A percentile compares a stretch with the other conserved stretches of the same genome.
These are phyloP conservation scores for Phaethon lepturus DNA, from an alignment of 2,113 vertebrate species.

Conservation along the genomic window DNA sequence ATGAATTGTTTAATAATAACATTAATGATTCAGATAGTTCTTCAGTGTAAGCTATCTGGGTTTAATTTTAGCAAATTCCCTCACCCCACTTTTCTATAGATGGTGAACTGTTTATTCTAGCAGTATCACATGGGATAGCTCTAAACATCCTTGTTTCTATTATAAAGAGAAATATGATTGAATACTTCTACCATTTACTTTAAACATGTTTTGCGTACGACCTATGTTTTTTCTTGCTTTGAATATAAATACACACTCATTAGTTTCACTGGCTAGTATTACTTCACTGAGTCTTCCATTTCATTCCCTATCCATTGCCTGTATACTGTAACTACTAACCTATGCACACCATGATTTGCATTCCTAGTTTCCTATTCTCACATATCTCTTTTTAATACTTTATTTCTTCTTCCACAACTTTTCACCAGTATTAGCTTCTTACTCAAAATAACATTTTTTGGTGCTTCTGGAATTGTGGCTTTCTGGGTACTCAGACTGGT, in stretches of 20 bases:
- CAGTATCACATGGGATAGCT: background rate
- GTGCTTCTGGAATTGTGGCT: background rate
- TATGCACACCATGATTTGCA: background rate
- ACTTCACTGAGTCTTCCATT: background rate
- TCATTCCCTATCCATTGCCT: background rate
- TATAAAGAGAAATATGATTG: background rate
- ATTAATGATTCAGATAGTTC: background rate
- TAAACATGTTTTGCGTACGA: background rate
- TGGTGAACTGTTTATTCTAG: background rate
- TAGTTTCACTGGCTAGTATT: background rate
- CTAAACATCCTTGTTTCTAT: background rate
- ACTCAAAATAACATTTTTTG: background rate
- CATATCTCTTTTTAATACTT: background rate
- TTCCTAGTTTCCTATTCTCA: background rate
- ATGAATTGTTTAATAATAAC: background rate
- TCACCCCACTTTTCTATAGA: background rate
- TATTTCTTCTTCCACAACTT: background rate
- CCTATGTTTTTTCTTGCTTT: background rate
- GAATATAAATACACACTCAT: background rate
- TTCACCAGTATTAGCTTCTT: background rate
- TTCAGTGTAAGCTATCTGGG: background rate
- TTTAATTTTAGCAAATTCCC: background rate
- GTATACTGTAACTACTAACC: background rate
- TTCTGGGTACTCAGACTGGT: background rate
- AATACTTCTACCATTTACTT: background rate